Base-by-base conservation (phyloP, 2,888 invertebrate species). In the Pseudolycoriella hygida region DNA sequence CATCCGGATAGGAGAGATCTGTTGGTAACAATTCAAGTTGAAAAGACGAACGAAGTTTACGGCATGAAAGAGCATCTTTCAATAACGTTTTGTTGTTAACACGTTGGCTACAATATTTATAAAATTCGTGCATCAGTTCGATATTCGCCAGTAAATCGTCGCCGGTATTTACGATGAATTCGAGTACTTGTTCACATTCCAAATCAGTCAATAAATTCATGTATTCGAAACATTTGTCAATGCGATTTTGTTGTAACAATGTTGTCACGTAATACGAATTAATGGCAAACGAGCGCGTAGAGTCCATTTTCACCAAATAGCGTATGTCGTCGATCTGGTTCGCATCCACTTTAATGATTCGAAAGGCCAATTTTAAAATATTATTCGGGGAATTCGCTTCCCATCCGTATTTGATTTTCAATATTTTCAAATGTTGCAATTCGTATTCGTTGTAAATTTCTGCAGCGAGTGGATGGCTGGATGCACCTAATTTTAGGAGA, bases 391-490 rank as follows among this genome's bases (percentile, higher is more conserved):
- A 52, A 46, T 63, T 58, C 0, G 57, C 56, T 2, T 61, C 57
- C 63, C 66, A 66, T 25, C 59, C 61, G 46, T 66, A 66, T 51
- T 66, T 65, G 1, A 56, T 56, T 52, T 62, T 62, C 56, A 66
- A 60, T 14, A 64, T 60, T 54, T 65, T 65, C 6, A 66, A 60
- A 8, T 57, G 57, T 53, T 66, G 65, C 30, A 60, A 56, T 48
- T 65, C 62, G 46, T 60, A 61, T 51, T 63, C 60, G 1, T 56
- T 57, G 43, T 56, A 57, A 30, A 66, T 65, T 49, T 61, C 60
- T 1, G 54, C 47, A 6, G 64, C 60, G 30, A 64, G 45, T 1
- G 62, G 61, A 54, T 66, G 64, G 17, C 60, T 61, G 1, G 64
- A 62, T 40, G 56, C 55, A n/a, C 63, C 57, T 3, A 64, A 47